A percentile compares a stretch with the other conserved stretches of the same genome.
Conservation (phyloP, 2,797 vertebrate species). For the Gambusia yucatana region DNA sequence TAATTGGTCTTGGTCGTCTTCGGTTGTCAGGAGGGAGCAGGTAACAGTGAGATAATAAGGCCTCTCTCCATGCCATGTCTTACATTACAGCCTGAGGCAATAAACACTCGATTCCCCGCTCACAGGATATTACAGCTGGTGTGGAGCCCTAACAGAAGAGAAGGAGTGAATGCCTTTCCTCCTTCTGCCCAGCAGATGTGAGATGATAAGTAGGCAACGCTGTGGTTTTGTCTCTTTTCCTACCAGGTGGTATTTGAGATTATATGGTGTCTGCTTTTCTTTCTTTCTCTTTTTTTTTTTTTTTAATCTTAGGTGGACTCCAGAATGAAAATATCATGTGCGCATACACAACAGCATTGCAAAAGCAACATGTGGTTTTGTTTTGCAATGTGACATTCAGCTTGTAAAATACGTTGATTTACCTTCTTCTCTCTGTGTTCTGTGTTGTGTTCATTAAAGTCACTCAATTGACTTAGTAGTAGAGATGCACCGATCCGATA, state of each 20-base stretch:
- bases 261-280: conserved; percentile 21
- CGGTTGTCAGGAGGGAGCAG: conserved; percentile 4
- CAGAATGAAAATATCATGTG: conserved; percentile 11
- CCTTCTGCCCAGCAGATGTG: conserved; percentile 57
- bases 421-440: not conserved
- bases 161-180: conserved; percentile 40
- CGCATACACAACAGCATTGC: not conserved
- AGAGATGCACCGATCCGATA: too few relatives aligned
- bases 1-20: not conserved
- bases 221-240: conserved; percentile 29
- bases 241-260: conserved; percentile 50
- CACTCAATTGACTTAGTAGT: not conserved
- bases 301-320: not conserved
- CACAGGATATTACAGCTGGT: conserved; percentile 46
- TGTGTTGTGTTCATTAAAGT: not conserved
- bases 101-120: conserved; percentile 42
- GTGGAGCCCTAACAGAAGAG: conserved; percentile 15
- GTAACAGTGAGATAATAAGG: conserved; percentile 9
- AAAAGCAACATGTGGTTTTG: conserved; percentile 1
- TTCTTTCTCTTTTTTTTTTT: not conserved
- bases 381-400: not conserved
- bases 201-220: conserved; percentile 35
- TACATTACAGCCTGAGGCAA: conserved; percentile 35
- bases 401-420: not conserved
- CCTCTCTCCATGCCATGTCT: conserved; percentile 6